Conservation (phyloP, 2,888 invertebrate species). For the Ophion costatus region DNA sequence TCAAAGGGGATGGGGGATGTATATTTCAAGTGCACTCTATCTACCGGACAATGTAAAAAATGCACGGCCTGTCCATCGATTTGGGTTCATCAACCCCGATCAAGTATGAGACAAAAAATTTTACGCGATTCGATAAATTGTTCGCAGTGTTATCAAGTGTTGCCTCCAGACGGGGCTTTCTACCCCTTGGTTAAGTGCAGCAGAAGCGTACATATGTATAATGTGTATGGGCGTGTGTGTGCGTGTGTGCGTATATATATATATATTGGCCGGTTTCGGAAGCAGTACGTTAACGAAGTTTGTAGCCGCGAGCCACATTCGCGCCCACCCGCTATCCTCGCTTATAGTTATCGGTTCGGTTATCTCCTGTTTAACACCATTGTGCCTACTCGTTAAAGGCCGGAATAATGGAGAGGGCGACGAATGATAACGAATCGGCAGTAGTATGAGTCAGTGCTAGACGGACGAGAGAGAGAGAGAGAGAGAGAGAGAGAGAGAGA, state of each 20-base stretch:
- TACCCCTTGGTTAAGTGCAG: not conserved
- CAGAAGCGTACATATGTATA: too few species aligned
- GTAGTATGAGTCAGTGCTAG: conserved; percentile 52
- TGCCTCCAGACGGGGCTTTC: conserved; percentile 2
- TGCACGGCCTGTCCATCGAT: too few species aligned
- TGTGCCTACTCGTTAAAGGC: conserved; percentile 73
- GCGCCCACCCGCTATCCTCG: conserved; percentile 40
- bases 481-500: conserved; percentile 54
- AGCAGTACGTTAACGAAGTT: conserved; percentile 72
- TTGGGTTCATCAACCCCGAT: not conserved
- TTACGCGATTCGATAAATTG: not conserved
- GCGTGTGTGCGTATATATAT: too few species aligned
- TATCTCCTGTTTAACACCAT: conserved; percentile 82
- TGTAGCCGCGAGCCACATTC: conserved; percentile 53
- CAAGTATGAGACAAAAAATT: not conserved
- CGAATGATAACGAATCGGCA: conserved; percentile 79
- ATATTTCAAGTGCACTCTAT: too few species aligned
- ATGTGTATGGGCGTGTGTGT: too few species aligned
- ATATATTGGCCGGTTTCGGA: conserved; percentile 62
- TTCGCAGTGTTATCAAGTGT: not conserved
- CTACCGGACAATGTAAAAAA: too few species aligned
- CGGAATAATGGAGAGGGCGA: conserved; percentile 30
- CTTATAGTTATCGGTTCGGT: conserved; percentile 74
- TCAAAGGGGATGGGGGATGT: too few species aligned
- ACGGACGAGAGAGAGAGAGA: conserved; percentile 39